phyloP scores from a whole-genome alignment of 1,140 invertebrate species.

The Bombus superbus region DNA sequence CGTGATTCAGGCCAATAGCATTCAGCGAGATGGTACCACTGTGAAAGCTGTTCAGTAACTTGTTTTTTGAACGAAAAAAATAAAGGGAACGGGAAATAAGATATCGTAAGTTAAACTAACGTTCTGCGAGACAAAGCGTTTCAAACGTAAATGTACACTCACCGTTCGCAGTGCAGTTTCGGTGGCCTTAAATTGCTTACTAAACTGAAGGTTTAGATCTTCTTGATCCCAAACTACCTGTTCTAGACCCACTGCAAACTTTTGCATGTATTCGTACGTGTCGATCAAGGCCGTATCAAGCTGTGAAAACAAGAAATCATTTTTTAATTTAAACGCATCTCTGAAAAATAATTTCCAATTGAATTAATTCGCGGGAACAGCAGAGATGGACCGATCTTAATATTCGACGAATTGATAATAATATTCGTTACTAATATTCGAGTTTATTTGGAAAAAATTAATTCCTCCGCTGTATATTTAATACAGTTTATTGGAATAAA shows the following conservation, averaged over 20 bases:
- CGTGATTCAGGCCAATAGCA: conserved; percentile 59
- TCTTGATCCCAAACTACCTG: conserved; percentile 87
- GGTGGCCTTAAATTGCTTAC: conserved; percentile 83
- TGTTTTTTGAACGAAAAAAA: neutral
- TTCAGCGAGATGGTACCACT: conserved; percentile 41
- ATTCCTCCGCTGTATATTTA: too few relatives aligned
- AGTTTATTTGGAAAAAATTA: too few relatives aligned
- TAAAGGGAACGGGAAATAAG: neutral
- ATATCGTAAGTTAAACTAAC: too few relatives aligned
- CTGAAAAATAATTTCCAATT: neutral
- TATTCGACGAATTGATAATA: too few relatives aligned
- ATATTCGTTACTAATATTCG: too few relatives aligned
- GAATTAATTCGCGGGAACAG: too few relatives aligned
- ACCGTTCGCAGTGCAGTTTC: conserved; percentile 84
- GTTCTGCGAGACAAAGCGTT: too few relatives aligned
- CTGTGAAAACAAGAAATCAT: conserved; percentile 77
- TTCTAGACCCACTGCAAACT: conserved; percentile 86
- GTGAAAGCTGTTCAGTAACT: conserved; percentile 55
- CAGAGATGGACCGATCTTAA: too few relatives aligned
- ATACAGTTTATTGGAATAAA: too few relatives aligned
- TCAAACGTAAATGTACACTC: conserved; percentile 65
- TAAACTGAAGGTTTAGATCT: conserved; percentile 81
- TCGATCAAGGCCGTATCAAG: conserved; percentile 83
- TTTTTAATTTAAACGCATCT: neutral
- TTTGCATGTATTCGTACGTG: conserved; percentile 86